Conservation (phyloP, 2,113 vertebrate genomes). For the Isichthys henryi region DNA sequence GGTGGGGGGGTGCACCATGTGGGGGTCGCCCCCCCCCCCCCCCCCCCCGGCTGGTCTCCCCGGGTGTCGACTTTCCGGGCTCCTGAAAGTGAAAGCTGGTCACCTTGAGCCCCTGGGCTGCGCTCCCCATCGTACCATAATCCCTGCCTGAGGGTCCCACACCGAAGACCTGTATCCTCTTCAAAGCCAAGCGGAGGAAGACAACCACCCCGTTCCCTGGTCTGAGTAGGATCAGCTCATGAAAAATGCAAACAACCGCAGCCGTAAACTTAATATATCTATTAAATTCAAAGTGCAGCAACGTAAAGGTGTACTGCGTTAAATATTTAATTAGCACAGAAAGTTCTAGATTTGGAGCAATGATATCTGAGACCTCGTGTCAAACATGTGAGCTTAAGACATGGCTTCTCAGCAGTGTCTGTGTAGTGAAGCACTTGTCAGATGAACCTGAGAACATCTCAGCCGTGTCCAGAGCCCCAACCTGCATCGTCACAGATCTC, state of each 20-base stretch:
- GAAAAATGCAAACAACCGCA: constrained; percentile 45
- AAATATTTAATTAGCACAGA: constrained; percentile 38
- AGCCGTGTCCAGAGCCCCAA: background rate
- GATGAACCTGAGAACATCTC: background rate
- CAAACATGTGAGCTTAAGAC: background rate
- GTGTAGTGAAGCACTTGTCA: background rate
- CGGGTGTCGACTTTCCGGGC: constrained; percentile 43
- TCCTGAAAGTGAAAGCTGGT: constrained; percentile 29
- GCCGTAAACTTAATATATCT: constrained; percentile 32
- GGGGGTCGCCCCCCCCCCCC: no score
- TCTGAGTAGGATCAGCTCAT: constrained; percentile 33
- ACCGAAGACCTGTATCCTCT: constrained; percentile 43
- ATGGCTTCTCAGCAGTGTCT: background rate
- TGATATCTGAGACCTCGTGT: background rate
- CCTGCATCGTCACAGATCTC: background rate
- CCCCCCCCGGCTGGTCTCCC: background rate
- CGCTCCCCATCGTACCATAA: constrained; percentile 11
- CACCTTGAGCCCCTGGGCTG: constrained; percentile 31
- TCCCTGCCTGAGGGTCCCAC: constrained; percentile 39
- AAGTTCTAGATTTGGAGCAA: background rate
- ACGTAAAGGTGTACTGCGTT: constrained; percentile 13
- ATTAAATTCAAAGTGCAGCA: background rate
- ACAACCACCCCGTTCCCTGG: constrained; percentile 30
- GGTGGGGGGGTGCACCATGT: no score
- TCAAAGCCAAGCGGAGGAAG: constrained; percentile 39